These are phyloP conservation scores for Phasia obesa DNA, from an alignment of 2,888 invertebrate genomes.

Conservation along the genomic window DNA sequence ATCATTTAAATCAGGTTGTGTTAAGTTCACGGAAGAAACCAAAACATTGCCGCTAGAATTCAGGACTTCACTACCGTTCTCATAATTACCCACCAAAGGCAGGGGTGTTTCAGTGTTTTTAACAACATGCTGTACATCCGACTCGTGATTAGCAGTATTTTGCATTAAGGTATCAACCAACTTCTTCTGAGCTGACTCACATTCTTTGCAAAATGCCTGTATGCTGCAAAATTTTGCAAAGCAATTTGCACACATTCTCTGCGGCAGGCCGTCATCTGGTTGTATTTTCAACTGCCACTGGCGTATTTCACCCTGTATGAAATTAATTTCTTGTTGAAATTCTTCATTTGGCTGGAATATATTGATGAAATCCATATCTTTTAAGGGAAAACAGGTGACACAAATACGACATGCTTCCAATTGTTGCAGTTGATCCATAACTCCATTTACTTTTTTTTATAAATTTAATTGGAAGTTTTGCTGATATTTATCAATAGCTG, in stretches of 20 bases:
- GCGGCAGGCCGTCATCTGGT: constrained; percentile 71
- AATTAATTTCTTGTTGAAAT: constrained; percentile 69
- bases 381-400: constrained; percentile 69
- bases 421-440: constrained; percentile 70
- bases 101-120: constrained; percentile 7
- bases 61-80: neutral
- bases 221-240: constrained; percentile 73
- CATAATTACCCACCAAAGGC: constrained; percentile 51
- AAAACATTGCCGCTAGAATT: constrained; percentile 19
- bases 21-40: constrained; percentile 28
- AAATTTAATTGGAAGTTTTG: neutral
- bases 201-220: constrained; percentile 70
- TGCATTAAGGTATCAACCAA: constrained; percentile 66
- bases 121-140: constrained; percentile 2
- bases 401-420: constrained; percentile 73
- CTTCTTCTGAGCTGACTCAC: constrained; percentile 68
- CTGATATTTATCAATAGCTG: constrained; percentile 1
- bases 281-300: constrained; percentile 72
- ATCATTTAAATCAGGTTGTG: constrained; percentile 56
- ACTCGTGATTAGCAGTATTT: neutral
- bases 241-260: constrained; percentile 72
- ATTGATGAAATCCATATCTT: constrained; percentile 70
- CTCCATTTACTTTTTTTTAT: constrained; percentile 58
- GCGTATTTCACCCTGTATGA: constrained; percentile 66
- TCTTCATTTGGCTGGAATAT: constrained; percentile 66